phyloP scores from a whole-genome alignment of 2,113 vertebrate species.

The Sylvilagus bachmani region DNA sequence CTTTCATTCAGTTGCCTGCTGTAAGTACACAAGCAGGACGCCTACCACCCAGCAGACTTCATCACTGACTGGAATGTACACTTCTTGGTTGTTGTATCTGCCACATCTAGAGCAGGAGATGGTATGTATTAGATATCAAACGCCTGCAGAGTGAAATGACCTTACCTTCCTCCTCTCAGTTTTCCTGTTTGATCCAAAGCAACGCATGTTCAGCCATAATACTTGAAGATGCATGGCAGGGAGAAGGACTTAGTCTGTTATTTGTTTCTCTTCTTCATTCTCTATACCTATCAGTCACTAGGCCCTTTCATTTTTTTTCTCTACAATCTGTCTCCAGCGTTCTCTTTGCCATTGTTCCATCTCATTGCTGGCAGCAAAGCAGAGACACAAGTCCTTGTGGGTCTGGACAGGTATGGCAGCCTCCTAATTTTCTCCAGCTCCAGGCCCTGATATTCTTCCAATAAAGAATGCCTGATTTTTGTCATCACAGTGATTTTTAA shows the following conservation, averaged over 20 bases:
- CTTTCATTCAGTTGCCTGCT: neutral
- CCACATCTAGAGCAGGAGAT: neutral
- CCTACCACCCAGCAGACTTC: neutral
- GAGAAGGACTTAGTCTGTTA: neutral
- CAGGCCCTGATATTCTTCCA: neutral
- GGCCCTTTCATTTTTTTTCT: neutral
- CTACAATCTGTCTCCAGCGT: neutral
- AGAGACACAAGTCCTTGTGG: neutral
- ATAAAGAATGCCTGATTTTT: neutral
- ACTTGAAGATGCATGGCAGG: neutral
- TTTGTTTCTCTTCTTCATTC: neutral
- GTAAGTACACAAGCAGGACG: neutral
- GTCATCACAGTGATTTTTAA: neutral
- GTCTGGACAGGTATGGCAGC: neutral
- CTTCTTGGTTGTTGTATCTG: neutral
- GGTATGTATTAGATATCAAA: neutral
- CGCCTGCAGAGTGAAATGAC: neutral
- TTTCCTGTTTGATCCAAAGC: neutral
- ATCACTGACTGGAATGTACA: neutral
- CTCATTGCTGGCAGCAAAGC: neutral
- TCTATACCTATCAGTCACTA: neutral
- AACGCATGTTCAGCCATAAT: neutral
- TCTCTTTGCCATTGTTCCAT: neutral
- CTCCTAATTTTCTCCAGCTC: neutral
- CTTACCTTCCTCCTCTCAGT: neutral